A percentile compares a stretch with the other conserved stretches of the same genome.
Evolutionary conservation across 92 coral and sea anemone species (phyloP).

Genomic region (Paramuricea clavata): DNA sequence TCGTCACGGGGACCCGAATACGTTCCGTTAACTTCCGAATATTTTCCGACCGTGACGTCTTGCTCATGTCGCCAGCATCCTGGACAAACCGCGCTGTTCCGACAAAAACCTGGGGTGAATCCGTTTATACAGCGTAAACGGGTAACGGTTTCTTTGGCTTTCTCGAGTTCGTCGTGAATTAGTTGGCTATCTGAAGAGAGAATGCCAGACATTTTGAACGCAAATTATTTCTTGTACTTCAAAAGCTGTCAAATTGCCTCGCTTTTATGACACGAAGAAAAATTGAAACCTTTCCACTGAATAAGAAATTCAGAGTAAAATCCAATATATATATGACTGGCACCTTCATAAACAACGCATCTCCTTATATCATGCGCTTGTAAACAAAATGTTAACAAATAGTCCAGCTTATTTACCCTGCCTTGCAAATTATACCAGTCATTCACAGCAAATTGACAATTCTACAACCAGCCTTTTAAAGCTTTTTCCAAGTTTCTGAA

Average conservation of each 20-base stretch:
- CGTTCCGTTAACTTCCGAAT: conserved; percentile 23
- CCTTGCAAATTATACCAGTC: background rate
- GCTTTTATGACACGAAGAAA: background rate
- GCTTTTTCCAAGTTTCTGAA: background rate
- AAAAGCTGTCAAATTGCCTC: background rate
- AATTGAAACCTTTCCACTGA: background rate
- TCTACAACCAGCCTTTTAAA: background rate
- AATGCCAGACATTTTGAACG: conserved; percentile 1
- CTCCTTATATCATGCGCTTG: background rate
- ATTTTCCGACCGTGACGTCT: conserved; percentile 20
- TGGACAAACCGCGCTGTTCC: conserved; percentile 9
- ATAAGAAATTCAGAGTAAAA: too few relatives aligned
- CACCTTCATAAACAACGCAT: too few relatives aligned
- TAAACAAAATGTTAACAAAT: too few relatives aligned
- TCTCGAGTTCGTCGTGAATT: conserved; percentile 37
- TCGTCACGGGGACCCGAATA: conserved; percentile 8
- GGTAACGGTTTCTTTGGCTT: conserved; percentile 38
- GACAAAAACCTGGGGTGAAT: conserved; percentile 2
- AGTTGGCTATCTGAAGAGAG: conserved; percentile 20
- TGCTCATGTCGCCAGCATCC: conserved; percentile 35
- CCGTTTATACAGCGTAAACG: conserved; percentile 45
- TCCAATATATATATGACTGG: too few relatives aligned
- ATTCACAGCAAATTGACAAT: background rate
- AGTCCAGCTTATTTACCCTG: background rate
- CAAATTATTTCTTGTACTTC: background rate